These are phyloP conservation scores for Xyrichtys novacula DNA, from an alignment of 2,797 vertebrate species.

Conservation along the genomic window DNA sequence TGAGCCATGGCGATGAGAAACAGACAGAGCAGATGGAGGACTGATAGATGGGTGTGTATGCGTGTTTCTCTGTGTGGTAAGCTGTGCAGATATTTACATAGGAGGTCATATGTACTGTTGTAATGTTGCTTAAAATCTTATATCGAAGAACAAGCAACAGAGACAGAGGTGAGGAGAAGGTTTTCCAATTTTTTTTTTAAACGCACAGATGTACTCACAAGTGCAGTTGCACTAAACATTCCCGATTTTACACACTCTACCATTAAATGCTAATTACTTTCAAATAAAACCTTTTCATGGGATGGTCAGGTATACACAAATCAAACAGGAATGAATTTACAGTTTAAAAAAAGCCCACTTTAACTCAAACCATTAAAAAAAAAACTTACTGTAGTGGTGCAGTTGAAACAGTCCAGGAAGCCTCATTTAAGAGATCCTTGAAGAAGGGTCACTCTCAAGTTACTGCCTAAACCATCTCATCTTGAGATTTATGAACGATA, in stretches of 20 bases:
- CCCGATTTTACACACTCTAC: too few species aligned
- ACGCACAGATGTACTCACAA: neutral
- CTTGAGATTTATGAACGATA: slow-evolving; percentile 14
- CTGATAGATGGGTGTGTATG: slow-evolving; percentile 5
- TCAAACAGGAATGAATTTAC: too few species aligned
- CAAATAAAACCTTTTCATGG: too few species aligned
- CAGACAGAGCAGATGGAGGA: slow-evolving; percentile 46
- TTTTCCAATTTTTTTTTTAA: neutral
- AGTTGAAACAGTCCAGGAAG: neutral
- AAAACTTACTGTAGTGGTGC: neutral
- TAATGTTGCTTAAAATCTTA: neutral
- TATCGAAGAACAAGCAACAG: neutral
- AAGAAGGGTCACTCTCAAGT: slow-evolving; percentile 7
- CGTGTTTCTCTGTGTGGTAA: slow-evolving; percentile 4
- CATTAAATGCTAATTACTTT: too few species aligned
- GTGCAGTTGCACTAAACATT: too few species aligned
- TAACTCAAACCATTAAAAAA: neutral
- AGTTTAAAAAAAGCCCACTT: neutral
- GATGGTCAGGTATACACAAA: neutral
- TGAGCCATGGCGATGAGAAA: slow-evolving; percentile 55
- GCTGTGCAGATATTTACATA: slow-evolving; percentile 7
- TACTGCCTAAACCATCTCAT: slow-evolving; percentile 8
- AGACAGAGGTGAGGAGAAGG: neutral
- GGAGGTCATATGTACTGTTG: neutral
- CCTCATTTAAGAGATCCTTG: neutral